These are phyloP conservation scores for Meliscaeva auricollis DNA, from an alignment of 2,888 invertebrate genomes.

Conservation along the genomic window DNA sequence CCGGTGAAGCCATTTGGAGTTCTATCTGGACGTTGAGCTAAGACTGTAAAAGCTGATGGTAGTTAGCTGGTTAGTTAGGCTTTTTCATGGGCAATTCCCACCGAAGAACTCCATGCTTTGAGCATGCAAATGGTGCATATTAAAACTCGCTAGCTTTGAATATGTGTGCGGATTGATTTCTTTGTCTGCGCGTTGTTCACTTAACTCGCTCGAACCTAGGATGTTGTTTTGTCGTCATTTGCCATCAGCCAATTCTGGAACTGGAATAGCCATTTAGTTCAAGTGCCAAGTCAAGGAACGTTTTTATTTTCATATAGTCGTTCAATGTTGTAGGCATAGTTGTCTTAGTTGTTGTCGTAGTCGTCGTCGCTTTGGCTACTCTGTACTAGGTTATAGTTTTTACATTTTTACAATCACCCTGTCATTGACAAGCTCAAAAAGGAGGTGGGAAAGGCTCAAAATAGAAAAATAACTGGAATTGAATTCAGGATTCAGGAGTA, in stretches of 20 bases:
- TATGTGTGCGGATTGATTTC: not conserved
- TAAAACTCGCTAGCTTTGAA: slow-evolving; percentile 35
- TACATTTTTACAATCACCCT: slow-evolving; percentile 59
- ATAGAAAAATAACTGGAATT: slow-evolving; percentile 57
- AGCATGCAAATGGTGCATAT: slow-evolving; percentile 69
- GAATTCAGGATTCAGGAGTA: slow-evolving; percentile 69
- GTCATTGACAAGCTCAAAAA: slow-evolving; percentile 38
- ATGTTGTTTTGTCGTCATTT: slow-evolving; percentile 72
- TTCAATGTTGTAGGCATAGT: not conserved
- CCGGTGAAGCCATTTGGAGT: slow-evolving; percentile 74
- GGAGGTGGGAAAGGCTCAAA: slow-evolving; percentile 6
- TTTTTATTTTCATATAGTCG: slow-evolving; percentile 64
- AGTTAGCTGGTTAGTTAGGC: slow-evolving; percentile 65
- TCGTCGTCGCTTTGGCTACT: slow-evolving; percentile 27
- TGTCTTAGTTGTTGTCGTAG: not conserved
- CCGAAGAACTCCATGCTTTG: slow-evolving; percentile 33
- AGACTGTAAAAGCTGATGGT: slow-evolving; percentile 42
- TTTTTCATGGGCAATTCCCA: slow-evolving; percentile 72
- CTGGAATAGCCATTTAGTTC: slow-evolving; percentile 71
- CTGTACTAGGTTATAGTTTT: slow-evolving; percentile 50
- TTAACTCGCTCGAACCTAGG: slow-evolving; percentile 18
- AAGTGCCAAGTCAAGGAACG: slow-evolving; percentile 64
- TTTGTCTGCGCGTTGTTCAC: slow-evolving; percentile 9
- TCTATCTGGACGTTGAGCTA: slow-evolving; percentile 53
- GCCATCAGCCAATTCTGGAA: slow-evolving; percentile 65